Base-by-base conservation (phyloP, 2,888 invertebrate genomes). In the Napeogenes inachia region DNA sequence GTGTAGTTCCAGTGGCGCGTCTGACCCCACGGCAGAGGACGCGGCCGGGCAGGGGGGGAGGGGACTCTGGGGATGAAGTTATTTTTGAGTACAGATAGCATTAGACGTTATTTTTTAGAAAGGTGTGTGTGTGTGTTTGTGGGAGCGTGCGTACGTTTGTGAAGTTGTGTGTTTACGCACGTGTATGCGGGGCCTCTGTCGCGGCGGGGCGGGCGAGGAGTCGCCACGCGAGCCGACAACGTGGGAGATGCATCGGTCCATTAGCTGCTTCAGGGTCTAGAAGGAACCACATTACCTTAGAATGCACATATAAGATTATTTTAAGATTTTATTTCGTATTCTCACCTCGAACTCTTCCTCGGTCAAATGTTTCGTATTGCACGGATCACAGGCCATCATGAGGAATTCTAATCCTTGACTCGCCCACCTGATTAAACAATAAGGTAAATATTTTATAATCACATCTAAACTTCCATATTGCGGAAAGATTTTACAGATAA, bases 371-470 rank as follows among this genome's bases (percentile, higher is more conserved):
- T 93, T 93, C 0, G 97, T 95, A 73, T 96, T 94, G 69, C 94
- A 92, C 0, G 97, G 96, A 75, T 97, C 96, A 76, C 96, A 97
- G 0, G 96, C 95, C 53, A 94, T 91, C 82, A 95, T 94, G 2
- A 98, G 90, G 81, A 97, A 98, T 75, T 98, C 97, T 59, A 98
- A 80, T 0, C 98, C 97, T 78, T 96, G 96, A 76, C 94, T 94
- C 3, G 97, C 97, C 97, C 97, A 98, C 76, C 97, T 92, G 74
- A 13, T 32, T 56, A 13, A 33, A 46, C 13, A 35, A 42, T 10
- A 42, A 2, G 3, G 3, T 8, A 30, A 5, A 50, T 8, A 12
- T 8, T 35, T 35, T 35, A 5, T 4, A 4, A 35, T 5, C 4
- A 35, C 35, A 35, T 35, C 35, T 35, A 35, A 35, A 35, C 6